phyloP scores from a whole-genome alignment of 53 echinoderm and acorn worm species.

The Echinometra lucunter region DNA sequence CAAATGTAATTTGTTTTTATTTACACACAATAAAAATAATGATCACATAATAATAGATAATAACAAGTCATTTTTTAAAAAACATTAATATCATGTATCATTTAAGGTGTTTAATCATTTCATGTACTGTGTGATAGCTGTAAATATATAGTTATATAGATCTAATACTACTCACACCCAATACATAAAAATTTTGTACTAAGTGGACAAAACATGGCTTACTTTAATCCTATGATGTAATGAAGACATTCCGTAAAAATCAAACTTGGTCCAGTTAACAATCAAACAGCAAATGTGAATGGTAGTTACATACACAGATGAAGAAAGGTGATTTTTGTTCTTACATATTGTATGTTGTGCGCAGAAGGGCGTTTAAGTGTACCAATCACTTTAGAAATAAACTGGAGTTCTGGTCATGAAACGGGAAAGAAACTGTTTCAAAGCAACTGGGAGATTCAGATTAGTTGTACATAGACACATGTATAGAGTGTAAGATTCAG shows the following conservation, averaged over 20 bases:
- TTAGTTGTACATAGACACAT: too few relatives aligned
- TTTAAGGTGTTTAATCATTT: neutral
- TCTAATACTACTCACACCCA: neutral
- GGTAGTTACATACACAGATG: neutral
- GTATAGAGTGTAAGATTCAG: too few relatives aligned
- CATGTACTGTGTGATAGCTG: neutral
- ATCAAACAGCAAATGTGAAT: neutral
- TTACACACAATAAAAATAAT: neutral
- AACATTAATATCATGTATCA: neutral
- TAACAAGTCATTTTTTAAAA: neutral
- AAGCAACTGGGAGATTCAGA: too few relatives aligned
- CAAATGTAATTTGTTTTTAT: neutral
- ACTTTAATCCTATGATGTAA: neutral
- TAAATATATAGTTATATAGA: slow-evolving; percentile 3
- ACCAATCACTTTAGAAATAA: too few relatives aligned
- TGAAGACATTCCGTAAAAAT: neutral
- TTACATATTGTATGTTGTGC: neutral
- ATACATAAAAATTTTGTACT: neutral
- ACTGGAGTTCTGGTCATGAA: neutral
- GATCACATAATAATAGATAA: neutral
- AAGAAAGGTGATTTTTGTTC: neutral
- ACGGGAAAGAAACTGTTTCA: too few relatives aligned
- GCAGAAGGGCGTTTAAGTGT: neutral
- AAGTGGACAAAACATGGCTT: neutral
- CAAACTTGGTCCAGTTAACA: neutral